A percentile compares a stretch with the other conserved stretches of the same genome.
phyloP scores from a whole-genome alignment of 2,888 invertebrate genomes.

The Cynaeus angustus region DNA sequence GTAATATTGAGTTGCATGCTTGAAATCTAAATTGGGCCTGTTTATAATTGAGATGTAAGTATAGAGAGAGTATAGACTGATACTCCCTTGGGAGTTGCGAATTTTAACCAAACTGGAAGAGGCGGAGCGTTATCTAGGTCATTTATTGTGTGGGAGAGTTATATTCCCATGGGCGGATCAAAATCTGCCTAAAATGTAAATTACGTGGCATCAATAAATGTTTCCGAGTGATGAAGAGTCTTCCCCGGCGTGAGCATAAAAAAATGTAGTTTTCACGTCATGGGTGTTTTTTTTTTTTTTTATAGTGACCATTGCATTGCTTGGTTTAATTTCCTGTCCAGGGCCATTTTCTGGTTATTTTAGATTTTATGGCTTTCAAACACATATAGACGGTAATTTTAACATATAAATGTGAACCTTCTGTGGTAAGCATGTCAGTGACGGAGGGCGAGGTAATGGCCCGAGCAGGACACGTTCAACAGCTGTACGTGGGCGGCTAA shows the following conservation, averaged over 20 bases:
- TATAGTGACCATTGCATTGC: conserved; percentile 21
- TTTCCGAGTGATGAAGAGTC: too few species aligned
- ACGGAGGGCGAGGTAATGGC: conserved; percentile 44
- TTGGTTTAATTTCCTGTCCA: conserved; percentile 42
- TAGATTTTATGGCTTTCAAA: conserved; percentile 31
- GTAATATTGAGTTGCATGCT: too few species aligned
- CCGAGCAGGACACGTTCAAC: conserved; percentile 50
- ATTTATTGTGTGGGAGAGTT: conserved; percentile 9
- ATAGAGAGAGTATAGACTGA: too few species aligned
- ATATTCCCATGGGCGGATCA: conserved; percentile 20
- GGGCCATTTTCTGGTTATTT: conserved; percentile 42
- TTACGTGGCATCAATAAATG: background rate
- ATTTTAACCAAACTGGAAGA: conserved; percentile 4
- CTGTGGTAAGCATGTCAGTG: conserved; percentile 38
- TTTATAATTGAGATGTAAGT: too few species aligned
- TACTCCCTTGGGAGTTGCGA: background rate
- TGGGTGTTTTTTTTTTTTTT: conserved; percentile 8
- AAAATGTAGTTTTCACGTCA: background rate
- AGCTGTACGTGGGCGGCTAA: conserved; percentile 44
- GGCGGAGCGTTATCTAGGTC: conserved; percentile 21
- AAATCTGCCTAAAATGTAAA: conserved; percentile 14
- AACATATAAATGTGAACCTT: conserved; percentile 44
- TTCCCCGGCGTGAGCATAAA: background rate
- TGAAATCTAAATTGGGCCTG: too few species aligned
- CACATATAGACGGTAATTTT: conserved; percentile 40